phyloP scores from a whole-genome alignment of 2,888 invertebrate species.

The Rhamnusium bicolor region DNA sequence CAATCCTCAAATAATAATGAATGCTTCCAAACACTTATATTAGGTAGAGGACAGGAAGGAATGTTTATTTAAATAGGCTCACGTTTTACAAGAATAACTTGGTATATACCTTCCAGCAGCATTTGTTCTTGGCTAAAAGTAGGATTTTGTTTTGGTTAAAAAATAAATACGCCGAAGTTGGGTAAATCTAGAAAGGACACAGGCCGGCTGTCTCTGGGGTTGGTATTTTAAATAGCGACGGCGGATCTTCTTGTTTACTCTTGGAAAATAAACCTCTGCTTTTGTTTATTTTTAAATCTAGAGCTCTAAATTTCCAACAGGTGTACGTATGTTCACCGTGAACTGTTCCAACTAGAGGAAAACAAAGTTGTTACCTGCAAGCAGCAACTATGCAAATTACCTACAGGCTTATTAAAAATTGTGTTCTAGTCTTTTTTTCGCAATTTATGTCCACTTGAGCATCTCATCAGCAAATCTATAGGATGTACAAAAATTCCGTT shows the following conservation, averaged over 20 bases:
- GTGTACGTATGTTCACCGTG: slow-evolving; percentile 39
- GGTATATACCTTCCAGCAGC: slow-evolving; percentile 48
- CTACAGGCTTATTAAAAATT: too few relatives aligned
- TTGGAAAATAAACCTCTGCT: slow-evolving; percentile 42
- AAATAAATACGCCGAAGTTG: slow-evolving; percentile 61
- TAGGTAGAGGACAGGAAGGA: slow-evolving; percentile 53
- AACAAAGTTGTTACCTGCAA: too few relatives aligned
- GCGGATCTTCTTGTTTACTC: slow-evolving; percentile 49
- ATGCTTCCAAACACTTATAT: slow-evolving; percentile 35
- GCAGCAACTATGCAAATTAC: too few relatives aligned
- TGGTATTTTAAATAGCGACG: slow-evolving; percentile 38
- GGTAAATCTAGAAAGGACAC: slow-evolving; percentile 55
- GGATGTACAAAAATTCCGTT: too few relatives aligned
- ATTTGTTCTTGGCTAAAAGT: slow-evolving; percentile 57
- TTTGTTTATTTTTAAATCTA: slow-evolving; percentile 42
- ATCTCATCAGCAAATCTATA: too few relatives aligned
- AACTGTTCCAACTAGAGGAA: background rate
- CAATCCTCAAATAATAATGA: slow-evolving; percentile 27
- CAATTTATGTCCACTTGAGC: too few relatives aligned
- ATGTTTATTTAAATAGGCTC: slow-evolving; percentile 52
- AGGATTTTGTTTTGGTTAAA: slow-evolving; percentile 61
- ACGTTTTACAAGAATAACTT: slow-evolving; percentile 49
- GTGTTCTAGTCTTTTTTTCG: too few relatives aligned
- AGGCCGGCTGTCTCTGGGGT: slow-evolving; percentile 55
- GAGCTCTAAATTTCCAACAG: slow-evolving; percentile 45